Conservation (phyloP, 2,797 vertebrate species). For the Coranthus polyacanthus region DNA sequence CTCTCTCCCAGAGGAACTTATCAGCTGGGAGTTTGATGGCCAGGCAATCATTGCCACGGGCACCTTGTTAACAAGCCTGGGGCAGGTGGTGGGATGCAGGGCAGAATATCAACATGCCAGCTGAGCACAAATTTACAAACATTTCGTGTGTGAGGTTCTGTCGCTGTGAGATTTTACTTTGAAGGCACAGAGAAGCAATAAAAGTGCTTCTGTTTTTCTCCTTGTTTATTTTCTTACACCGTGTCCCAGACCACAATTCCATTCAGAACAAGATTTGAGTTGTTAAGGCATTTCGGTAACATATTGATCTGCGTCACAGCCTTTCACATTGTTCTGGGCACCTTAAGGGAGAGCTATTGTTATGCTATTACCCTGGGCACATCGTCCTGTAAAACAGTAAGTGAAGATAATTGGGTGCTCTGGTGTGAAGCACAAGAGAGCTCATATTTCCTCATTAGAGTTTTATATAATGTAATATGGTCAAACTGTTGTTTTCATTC, state of each 20-base stretch:
- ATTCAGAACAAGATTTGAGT: neutral
- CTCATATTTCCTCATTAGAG: conserved; percentile 72
- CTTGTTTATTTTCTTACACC: conserved; percentile 40
- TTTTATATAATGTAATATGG: conserved; percentile 48
- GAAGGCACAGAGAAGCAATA: conserved; percentile 10
- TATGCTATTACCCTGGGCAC: conserved; percentile 45
- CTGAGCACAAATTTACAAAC: conserved; percentile 49
- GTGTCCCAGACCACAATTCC: conserved; percentile 29
- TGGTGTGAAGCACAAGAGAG: conserved; percentile 48
- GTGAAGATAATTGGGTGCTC: conserved; percentile 67
- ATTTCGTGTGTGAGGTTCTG: conserved; percentile 30
- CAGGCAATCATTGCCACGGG: conserved; percentile 78
- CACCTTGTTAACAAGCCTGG: conserved; percentile 80
- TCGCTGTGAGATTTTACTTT: conserved; percentile 43
- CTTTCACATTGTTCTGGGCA: conserved; percentile 37
- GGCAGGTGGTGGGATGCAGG: conserved; percentile 69
- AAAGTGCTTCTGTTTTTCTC: conserved; percentile 11
- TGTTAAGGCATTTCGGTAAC: conserved; percentile 22
- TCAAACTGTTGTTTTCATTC: conserved; percentile 57
- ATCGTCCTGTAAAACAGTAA: conserved; percentile 43
- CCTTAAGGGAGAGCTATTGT: conserved; percentile 47
- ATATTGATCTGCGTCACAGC: conserved; percentile 53
- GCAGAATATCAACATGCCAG: conserved; percentile 66
- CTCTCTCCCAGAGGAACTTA: conserved; percentile 73
- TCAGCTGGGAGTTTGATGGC: conserved; percentile 80